Evolutionary conservation across 2,797 vertebrate genomes (phyloP).

Genomic region (Rhinichthys osculus): DNA sequence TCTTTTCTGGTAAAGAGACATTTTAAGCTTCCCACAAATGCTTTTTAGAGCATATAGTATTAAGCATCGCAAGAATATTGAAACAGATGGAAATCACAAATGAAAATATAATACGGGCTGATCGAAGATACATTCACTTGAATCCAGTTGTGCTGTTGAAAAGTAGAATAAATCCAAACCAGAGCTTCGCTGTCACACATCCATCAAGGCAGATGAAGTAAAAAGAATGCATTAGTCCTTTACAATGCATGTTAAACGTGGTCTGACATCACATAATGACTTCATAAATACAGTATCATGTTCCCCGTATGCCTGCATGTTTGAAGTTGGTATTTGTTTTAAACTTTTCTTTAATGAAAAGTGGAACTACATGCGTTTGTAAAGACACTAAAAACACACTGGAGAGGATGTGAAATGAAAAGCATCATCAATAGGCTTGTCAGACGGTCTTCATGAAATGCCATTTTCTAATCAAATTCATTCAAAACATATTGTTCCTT

Average conservation of each 20-base stretch:
- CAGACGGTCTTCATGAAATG: not conserved
- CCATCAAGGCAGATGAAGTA: not conserved
- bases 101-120: not conserved
- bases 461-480: not conserved
- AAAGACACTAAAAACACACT: not conserved
- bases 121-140: conserved; percentile 13
- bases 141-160: conserved; percentile 8
- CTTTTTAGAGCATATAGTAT: conserved; percentile 11
- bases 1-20: conserved; percentile 37
- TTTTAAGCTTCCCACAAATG: conserved; percentile 27
- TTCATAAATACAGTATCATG: not conserved
- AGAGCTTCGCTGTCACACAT: not conserved
- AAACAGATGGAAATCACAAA: not conserved
- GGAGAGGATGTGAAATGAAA: not conserved
- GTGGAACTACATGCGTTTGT: not conserved
- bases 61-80: not conserved
- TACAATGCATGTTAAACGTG: conserved; percentile 18
- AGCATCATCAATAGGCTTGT: not conserved
- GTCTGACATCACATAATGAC: conserved; percentile 4
- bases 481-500: not conserved
- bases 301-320: not conserved
- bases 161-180: conserved; percentile 21
- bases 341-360: not conserved
- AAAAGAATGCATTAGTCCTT: not conserved
- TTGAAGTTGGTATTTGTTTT: not conserved